Percentiles rank a stretch among this genome's conserved stretches.
These are phyloP conservation scores for Drosophila seclusa DNA, from an alignment of 2,888 invertebrate species.

Conservation along the genomic window DNA sequence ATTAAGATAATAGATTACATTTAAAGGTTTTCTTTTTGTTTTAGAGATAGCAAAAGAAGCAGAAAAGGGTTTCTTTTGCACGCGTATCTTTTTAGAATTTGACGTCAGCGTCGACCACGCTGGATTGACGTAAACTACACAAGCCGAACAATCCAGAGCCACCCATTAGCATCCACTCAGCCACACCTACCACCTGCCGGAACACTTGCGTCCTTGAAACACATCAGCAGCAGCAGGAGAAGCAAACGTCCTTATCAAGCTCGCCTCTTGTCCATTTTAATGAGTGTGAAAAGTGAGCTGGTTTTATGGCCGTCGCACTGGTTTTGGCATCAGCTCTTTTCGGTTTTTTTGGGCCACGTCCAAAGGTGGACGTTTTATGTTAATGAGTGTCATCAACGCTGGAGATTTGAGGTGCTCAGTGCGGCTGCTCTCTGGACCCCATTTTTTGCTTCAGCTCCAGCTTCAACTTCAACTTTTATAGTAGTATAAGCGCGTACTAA, in stretches of 20 bases:
- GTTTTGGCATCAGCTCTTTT: conserved; percentile 14
- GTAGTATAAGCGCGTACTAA: conserved; percentile 16
- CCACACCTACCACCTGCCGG: not conserved
- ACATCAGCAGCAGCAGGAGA: conserved; percentile 1
- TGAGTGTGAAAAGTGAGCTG: conserved; percentile 79
- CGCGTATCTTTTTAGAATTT: conserved; percentile 50
- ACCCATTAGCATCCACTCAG: conserved; percentile 32
- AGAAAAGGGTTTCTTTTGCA: conserved; percentile 64
- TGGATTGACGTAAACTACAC: conserved; percentile 28
- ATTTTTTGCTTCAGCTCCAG: too few species aligned
- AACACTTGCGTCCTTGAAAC: conserved; percentile 51
- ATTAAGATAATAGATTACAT: conserved; percentile 82
- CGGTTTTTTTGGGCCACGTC: conserved; percentile 30
- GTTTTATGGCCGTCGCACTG: conserved; percentile 58
- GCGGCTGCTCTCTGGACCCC: conserved; percentile 12
- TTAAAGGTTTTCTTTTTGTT: conserved; percentile 65
- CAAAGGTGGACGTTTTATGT: conserved; percentile 75
- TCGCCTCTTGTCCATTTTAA: conserved; percentile 64
- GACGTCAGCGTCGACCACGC: conserved; percentile 37
- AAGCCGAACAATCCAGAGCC: conserved; percentile 18
- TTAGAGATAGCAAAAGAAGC: not conserved
- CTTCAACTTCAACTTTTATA: not conserved
- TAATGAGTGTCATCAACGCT: conserved; percentile 74
- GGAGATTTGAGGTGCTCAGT: conserved; percentile 54
- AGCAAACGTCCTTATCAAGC: conserved; percentile 48